Conservation (phyloP, 1,140 invertebrate genomes). For the Triops longicaudatus region DNA sequence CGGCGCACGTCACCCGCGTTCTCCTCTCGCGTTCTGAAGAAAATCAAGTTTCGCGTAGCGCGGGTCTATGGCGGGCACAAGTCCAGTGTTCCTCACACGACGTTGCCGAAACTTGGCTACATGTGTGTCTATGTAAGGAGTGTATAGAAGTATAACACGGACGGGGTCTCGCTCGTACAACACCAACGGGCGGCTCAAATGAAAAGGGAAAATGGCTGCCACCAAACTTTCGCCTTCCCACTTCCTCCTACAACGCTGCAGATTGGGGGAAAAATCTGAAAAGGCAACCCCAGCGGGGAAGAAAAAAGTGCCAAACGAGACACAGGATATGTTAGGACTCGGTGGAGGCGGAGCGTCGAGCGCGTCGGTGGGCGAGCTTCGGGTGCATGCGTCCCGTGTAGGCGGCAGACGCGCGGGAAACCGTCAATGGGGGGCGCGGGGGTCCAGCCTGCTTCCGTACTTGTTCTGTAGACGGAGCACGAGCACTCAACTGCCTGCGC, state of each 20-base stretch:
- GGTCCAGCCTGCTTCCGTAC: background rate
- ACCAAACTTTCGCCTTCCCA: background rate
- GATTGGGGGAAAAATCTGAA: slow-evolving; percentile 6
- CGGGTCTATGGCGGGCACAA: background rate
- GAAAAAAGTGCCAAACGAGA: slow-evolving; percentile 3
- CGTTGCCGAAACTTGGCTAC: background rate
- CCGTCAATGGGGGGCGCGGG: background rate
- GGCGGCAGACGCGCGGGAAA: slow-evolving; percentile 6
- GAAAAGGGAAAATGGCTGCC: slow-evolving; percentile 5
- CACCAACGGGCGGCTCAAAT: background rate
- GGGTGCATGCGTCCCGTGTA: background rate
- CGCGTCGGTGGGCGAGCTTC: background rate
- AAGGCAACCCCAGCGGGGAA: background rate
- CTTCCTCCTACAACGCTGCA: background rate
- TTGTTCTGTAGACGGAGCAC: background rate
- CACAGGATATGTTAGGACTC: background rate
- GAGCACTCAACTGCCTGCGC: slow-evolving; percentile 1
- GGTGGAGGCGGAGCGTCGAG: slow-evolving; percentile 2
- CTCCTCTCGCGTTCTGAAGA: background rate
- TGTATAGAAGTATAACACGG: background rate
- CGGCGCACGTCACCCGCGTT: background rate
- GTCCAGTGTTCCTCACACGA: background rate
- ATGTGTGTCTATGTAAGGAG: background rate
- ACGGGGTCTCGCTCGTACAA: background rate
- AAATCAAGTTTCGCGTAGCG: background rate